Evolutionary conservation across 2,888 invertebrate genomes (phyloP), one percentile per base, ranked within the genome.

Genomic region (Mesochorus sp.): DNA sequence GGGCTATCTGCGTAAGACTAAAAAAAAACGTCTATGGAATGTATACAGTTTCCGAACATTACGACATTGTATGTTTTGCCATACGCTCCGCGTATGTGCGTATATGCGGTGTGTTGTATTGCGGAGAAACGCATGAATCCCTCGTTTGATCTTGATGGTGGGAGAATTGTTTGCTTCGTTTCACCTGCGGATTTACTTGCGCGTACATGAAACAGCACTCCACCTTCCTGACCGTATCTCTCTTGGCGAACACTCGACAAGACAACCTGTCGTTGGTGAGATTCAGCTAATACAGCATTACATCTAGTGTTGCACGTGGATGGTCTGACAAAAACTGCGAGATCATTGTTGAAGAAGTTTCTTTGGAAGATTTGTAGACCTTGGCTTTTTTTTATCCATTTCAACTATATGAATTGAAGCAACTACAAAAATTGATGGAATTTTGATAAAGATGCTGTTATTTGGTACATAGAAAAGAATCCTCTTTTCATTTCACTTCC

Each of bases 171-270:
- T 82, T 79, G 68, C 71, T 62, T 71, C 76, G 74, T 74, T 86
- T 83, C 84, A 86, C 86, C 87, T 84, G 84, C 86, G 84, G 85
- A 88, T 88, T 88, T 87, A 83, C 84, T 84, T 85, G 85, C 85
- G 85, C 86, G 85, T 87, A 88, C 88, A 88, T 84, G 88, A 83
- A 88, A 88, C 85, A 88, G 86, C 89, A 88, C 88, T 88, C 85
- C 82, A 75, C 80, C 80, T 79, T 81, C 77, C 79, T 74, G 71
- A 47, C 74, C 76, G 59, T 72, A 70, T 68, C 71, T 72, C 64
- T 8, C 14, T 14, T 34, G 47, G 10, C 17, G 44, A 44, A 37
- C 37, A 14, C 10, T 5, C 24, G 17, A 39, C 49, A 28, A 39
- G 8, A 14, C 37, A 37, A 14, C 57, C 42, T 8, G 61, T 72